phyloP scores from a whole-genome alignment of 2,113 vertebrate genomes.

The Ochotona princeps region DNA sequence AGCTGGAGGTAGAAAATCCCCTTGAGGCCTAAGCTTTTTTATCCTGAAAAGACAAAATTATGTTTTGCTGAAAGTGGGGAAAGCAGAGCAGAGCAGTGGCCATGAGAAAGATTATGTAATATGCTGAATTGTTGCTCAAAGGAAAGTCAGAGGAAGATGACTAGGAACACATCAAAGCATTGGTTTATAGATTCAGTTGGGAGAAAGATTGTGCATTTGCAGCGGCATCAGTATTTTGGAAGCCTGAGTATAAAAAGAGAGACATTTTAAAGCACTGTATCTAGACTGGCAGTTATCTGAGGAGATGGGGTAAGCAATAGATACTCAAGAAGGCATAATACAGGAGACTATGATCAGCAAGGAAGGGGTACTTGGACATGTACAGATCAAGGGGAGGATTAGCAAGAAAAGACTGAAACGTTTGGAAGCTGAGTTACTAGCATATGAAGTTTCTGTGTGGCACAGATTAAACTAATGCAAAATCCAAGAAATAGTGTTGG shows the following conservation, averaged over 20 bases:
- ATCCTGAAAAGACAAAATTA: not conserved
- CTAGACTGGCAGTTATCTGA: not conserved
- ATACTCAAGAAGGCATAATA: too few relatives aligned
- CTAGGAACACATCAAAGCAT: not conserved
- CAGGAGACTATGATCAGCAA: not conserved
- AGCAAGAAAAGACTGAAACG: not conserved
- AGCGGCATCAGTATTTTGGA: not conserved
- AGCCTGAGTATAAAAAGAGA: not conserved
- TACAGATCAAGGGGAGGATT: not conserved
- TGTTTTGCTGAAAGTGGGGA: not conserved
- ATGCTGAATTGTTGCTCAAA: not conserved
- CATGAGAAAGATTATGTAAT: not conserved
- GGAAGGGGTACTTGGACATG: not conserved
- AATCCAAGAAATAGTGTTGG: not conserved
- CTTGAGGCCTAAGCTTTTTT: not conserved
- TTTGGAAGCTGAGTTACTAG: not conserved
- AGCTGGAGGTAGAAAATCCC: not conserved
- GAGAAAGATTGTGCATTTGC: not conserved
- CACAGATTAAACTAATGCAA: not conserved
- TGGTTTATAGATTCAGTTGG: not conserved
- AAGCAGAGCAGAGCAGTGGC: not conserved
- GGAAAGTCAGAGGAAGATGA: not conserved
- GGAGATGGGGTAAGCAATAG: not conserved
- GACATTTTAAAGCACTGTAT: not conserved
- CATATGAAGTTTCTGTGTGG: not conserved